Conservation (phyloP, 2,113 vertebrate genomes). For the Lasiurus borealis region DNA sequence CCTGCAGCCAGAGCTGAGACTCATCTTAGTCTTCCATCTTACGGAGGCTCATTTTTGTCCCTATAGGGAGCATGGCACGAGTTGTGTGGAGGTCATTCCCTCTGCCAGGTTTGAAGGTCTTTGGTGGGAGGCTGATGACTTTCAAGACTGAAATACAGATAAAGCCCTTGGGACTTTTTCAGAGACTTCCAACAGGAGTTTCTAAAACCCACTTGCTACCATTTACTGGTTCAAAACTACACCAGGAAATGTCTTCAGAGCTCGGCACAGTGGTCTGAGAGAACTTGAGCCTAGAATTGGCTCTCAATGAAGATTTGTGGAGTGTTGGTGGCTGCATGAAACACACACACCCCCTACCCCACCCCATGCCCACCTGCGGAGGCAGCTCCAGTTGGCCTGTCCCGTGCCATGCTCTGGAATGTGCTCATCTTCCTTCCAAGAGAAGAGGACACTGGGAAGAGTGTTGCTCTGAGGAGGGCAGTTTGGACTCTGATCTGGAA, state of each 20-base stretch:
- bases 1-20: not conserved
- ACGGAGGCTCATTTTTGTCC: not conserved
- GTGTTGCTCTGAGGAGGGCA: not conserved
- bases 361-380: not conserved
- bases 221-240: not conserved
- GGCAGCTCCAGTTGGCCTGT: not conserved
- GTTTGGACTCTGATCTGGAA: not conserved
- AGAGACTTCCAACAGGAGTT: not conserved
- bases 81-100: not conserved
- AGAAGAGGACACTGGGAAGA: not conserved
- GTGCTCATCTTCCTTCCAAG: constrained; percentile 7
- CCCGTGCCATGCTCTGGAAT: not conserved
- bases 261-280: not conserved
- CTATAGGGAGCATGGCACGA: not conserved
- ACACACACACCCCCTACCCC: not conserved
- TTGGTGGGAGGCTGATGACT: not conserved
- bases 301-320: not conserved
- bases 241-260: not conserved
- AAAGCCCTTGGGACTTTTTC: not conserved
- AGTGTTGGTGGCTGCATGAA: not conserved
- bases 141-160: not conserved
- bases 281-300: not conserved
- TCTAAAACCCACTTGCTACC: not conserved
- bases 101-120: not conserved
- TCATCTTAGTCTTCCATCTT: not conserved